Conservation (phyloP, 2,113 vertebrate genomes). For the Nothocercus nigrocapillus region DNA sequence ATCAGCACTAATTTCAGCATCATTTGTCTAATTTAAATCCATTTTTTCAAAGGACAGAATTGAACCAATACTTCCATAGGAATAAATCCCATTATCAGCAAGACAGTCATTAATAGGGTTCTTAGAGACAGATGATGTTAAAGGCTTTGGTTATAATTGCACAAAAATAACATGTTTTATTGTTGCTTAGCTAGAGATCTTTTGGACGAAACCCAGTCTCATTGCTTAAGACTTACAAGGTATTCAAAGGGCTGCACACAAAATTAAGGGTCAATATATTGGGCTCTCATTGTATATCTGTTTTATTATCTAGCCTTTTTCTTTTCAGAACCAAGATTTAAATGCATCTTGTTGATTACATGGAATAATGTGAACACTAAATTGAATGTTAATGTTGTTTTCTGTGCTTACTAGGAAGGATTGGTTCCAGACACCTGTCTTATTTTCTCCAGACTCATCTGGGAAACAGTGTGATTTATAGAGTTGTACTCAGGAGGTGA, state of each 20-base stretch:
- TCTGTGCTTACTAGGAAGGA: conserved; percentile 4
- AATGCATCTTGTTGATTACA: background rate
- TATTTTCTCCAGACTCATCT: conserved; percentile 26
- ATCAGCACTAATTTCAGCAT: background rate
- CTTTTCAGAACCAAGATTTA: conserved; percentile 9
- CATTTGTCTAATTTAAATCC: background rate
- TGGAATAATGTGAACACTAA: background rate
- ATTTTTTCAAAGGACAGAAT: rapidly evolving
- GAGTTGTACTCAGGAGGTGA: background rate
- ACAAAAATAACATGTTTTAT: background rate
- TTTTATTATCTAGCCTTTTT: background rate
- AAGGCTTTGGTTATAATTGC: background rate
- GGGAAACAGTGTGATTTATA: background rate
- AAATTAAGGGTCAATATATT: background rate
- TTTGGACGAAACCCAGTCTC: background rate
- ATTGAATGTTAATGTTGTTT: conserved; percentile 47
- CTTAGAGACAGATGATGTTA: background rate
- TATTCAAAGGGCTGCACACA: background rate
- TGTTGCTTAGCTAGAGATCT: background rate
- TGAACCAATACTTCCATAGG: background rate
- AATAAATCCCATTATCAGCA: background rate
- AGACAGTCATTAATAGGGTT: background rate
- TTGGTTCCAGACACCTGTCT: conserved; percentile 30
- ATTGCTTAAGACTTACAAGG: background rate
- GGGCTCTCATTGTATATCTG: background rate